phyloP scores from a whole-genome alignment of 2,113 vertebrate species.

The Pteropus alecto region DNA sequence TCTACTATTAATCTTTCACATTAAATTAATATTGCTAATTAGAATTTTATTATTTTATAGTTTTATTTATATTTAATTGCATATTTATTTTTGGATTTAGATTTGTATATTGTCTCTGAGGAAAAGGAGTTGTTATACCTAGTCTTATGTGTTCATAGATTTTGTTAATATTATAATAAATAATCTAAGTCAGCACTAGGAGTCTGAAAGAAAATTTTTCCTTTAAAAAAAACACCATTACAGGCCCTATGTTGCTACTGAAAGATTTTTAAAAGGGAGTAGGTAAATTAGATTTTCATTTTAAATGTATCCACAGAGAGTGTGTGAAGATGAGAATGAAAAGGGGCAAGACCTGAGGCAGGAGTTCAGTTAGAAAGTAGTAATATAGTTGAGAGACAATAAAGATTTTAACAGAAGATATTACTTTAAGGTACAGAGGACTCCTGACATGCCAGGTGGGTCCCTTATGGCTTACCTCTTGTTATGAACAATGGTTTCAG shows the following conservation, averaged over 20 bases:
- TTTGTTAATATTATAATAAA: constrained; percentile 19
- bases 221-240: not conserved
- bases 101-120: not conserved
- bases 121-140: not conserved
- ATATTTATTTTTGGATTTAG: not conserved
- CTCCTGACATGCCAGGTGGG: too few species aligned
- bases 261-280: not conserved
- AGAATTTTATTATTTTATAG: not conserved
- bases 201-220: not conserved
- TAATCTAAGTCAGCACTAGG: not conserved
- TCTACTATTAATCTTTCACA: constrained; percentile 1
- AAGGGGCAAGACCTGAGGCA: not conserved
- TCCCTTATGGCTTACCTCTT: not conserved
- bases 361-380: not conserved
- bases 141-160: not conserved
- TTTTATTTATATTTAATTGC: not conserved
- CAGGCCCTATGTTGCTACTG: not conserved
- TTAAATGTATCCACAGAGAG: not conserved
- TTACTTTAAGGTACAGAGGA: not conserved
- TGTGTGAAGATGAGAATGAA: not conserved
- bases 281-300: not conserved
- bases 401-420: not conserved
- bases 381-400: not conserved
- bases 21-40: constrained; percentile 24
- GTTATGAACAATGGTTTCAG: not conserved